Conservation (phyloP, 2,888 invertebrate species). For the Xestia sexstrigata region DNA sequence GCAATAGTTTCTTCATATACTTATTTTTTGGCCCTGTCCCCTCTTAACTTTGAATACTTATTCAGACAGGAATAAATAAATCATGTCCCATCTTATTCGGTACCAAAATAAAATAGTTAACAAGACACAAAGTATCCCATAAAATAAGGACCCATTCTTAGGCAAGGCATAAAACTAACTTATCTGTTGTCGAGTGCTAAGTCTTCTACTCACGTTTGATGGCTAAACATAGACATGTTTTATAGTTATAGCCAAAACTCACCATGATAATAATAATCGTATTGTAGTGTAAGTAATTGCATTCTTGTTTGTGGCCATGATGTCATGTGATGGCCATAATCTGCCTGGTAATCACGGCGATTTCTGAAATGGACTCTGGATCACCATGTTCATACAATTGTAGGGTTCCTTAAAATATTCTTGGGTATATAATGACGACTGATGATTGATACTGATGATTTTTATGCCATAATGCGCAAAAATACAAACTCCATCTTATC, state of each 20-base stretch:
- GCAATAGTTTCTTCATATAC: too few species aligned
- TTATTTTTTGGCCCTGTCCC: too few species aligned
- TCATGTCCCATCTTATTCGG: background rate
- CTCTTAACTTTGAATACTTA: too few species aligned
- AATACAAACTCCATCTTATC: too few species aligned
- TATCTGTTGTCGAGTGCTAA: slow-evolving; percentile 5
- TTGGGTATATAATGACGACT: too few species aligned
- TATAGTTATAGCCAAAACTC: slow-evolving; percentile 42
- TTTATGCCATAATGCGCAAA: too few species aligned
- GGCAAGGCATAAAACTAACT: background rate
- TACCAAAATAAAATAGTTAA: background rate
- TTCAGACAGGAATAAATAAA: background rate
- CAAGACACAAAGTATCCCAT: background rate
- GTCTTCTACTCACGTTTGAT: slow-evolving; percentile 33
- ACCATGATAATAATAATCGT: slow-evolving; percentile 34
- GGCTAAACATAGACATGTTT: slow-evolving; percentile 24
- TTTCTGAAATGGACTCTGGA: background rate
- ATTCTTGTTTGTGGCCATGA: slow-evolving; percentile 12
- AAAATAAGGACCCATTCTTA: background rate
- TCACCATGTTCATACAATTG: background rate
- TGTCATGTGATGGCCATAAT: background rate
- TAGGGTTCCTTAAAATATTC: too few species aligned
- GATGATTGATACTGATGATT: too few species aligned
- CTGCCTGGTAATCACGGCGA: background rate
- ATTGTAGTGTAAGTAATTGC: slow-evolving; percentile 43